Evolutionary conservation across 2,888 invertebrate species (phyloP).

Genomic region (Rotaria sp.): DNA sequence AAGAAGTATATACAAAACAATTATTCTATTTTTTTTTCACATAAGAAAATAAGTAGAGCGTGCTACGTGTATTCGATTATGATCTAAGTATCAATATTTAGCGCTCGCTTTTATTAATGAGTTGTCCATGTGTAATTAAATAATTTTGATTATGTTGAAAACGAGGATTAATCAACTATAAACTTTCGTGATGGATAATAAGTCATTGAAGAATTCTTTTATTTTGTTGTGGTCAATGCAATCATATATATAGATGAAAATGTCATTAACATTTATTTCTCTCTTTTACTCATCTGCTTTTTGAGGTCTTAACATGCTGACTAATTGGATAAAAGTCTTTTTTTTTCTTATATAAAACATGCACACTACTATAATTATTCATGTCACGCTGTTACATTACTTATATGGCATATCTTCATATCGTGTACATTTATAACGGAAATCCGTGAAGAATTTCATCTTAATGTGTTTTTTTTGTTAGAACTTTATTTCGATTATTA

Average conservation of each 20-base stretch:
- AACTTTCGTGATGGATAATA: too few species aligned
- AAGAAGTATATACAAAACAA: neutral
- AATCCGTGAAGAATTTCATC: too few species aligned
- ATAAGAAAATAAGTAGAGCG: neutral
- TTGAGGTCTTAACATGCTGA: neutral
- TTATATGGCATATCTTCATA: too few species aligned
- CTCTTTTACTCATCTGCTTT: neutral
- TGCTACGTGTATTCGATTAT: neutral
- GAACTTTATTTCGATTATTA: too few species aligned
- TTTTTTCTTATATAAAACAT: neutral
- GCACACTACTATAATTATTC: neutral
- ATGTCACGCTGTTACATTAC: neutral
- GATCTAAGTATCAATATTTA: neutral
- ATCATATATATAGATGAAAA: neutral
- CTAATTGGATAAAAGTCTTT: neutral
- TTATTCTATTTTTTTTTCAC: neutral
- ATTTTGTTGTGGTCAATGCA: neutral
- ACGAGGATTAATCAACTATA: too few species aligned
- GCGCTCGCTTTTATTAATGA: neutral
- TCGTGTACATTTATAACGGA: too few species aligned
- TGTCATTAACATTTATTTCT: neutral
- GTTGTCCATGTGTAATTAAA: neutral
- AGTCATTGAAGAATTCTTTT: neutral
- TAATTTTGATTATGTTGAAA: neutral
- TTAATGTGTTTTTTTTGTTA: too few species aligned